A percentile compares a stretch with the other conserved stretches of the same genome.
Conservation (phyloP, 2,888 invertebrate species). For the Apamea anceps region DNA sequence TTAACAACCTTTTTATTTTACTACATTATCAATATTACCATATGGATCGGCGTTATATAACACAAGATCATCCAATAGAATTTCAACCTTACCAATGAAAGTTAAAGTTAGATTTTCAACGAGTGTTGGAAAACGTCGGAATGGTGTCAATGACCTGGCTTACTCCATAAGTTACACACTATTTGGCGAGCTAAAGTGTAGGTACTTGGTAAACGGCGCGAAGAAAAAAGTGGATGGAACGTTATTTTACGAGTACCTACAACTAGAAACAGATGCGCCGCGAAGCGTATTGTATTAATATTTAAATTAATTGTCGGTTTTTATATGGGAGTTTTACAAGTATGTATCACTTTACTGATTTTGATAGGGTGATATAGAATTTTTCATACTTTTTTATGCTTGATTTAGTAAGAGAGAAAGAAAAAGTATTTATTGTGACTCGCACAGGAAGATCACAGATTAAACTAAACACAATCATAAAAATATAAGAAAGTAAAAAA, state of each 20-base stretch:
- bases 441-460: too few relatives aligned
- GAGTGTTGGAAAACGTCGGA: slow-evolving; percentile 60
- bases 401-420: too few relatives aligned
- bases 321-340: slow-evolving; percentile 28
- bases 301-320: slow-evolving; percentile 31
- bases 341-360: slow-evolving; percentile 1
- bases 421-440: too few relatives aligned
- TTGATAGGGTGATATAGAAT: background rate
- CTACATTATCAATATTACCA: slow-evolving; percentile 51
- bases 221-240: slow-evolving; percentile 62
- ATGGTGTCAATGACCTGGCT: slow-evolving; percentile 79
- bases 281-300: slow-evolving; percentile 38
- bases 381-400: background rate
- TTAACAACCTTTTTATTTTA: slow-evolving; percentile 40
- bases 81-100: slow-evolving; percentile 21
- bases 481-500: too few relatives aligned
- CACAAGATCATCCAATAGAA: slow-evolving; percentile 21
- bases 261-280: slow-evolving; percentile 56
- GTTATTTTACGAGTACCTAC: slow-evolving; percentile 52
- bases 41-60: slow-evolving; percentile 58
- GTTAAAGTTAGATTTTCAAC: slow-evolving; percentile 49
- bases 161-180: slow-evolving; percentile 76
- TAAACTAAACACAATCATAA: too few relatives aligned
- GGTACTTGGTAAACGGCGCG: slow-evolving; percentile 63
- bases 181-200: slow-evolving; percentile 69